Base-by-base conservation (phyloP, 2,888 invertebrate species). In the Phorcus lineatus region DNA sequence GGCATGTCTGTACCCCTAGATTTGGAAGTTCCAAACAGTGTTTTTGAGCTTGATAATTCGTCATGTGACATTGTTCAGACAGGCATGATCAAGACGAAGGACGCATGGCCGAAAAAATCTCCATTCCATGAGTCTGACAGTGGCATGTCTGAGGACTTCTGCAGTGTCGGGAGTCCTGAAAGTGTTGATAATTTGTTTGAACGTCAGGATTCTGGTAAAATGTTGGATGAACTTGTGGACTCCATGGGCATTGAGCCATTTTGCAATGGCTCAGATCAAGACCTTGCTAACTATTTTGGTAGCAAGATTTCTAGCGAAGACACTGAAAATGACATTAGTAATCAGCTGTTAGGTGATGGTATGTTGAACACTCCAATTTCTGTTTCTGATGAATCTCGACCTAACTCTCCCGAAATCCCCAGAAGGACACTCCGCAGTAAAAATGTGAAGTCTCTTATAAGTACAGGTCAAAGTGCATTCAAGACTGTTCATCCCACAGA, bases 111-210 rank as follows among this genome's bases (percentile, higher is more conserved):
- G 24, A 86, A 87, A 74, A 82, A 78, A 19, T 90, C 90, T 0
- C 90, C 90, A 19, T 88, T 88, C 81, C 89, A 90, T 82, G 86
- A 88, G 80, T 88, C 90, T 7, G 90, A 90, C 83, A 90, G 90
- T 78, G 90, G 90, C 7, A 82, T 88, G 54, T 88, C 89, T 19
- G 87, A 86, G 19, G 53, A 78, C 4, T 75, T 78, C 7, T 24
- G 70, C 17, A 77, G 77, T 40, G 57, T 75, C 36, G 67, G 77
- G 17, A 83, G 80, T 47, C 80, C 83, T 9, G 13, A 28, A 55
- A 55, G 36, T 74, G 74, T 74, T 40, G 75, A 47, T 66, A 47
- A 47, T 47, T 47, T 47, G 13, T 47, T 47, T 47, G 24, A 55
- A 7, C 19, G 47, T 31, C 31, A 52, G 40, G 55, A 53, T 17